Percentiles rank a stretch among this genome's conserved stretches.
These are phyloP conservation scores for Trichonephila inaurata DNA, from an alignment of 1,140 invertebrate species.

Conservation along the genomic window DNA sequence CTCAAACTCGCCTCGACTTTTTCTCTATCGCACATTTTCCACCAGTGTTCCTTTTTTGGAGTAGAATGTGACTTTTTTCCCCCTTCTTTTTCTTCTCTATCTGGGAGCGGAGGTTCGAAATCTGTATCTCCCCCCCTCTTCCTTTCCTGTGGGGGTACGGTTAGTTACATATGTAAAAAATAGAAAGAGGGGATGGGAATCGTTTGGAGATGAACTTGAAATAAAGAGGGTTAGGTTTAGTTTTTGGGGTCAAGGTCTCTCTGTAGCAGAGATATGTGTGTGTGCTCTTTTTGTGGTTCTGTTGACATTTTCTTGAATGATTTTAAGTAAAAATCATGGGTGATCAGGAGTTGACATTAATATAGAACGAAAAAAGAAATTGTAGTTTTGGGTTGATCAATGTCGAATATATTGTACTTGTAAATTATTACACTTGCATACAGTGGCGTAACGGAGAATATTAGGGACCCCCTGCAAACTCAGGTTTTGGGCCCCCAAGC, in stretches of 20 bases:
- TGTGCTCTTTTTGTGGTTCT: constrained; percentile 24
- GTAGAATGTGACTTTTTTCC: background rate
- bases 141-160: constrained; percentile 15
- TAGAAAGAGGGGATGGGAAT: background rate
- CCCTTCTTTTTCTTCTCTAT: background rate
- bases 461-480: too few species aligned
- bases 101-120: background rate
- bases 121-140: background rate
- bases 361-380: too few species aligned
- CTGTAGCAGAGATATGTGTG: background rate
- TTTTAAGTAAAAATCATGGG: background rate
- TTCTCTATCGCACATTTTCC: background rate
- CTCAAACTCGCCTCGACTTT: background rate
- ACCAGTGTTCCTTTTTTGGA: constrained; percentile 8
- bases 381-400: too few species aligned
- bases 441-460: too few species aligned
- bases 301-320: background rate
- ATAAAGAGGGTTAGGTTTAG: constrained; percentile 33
- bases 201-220: constrained; percentile 58
- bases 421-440: too few species aligned
- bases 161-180: background rate
- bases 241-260: constrained; percentile 69
- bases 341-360: too few species aligned
- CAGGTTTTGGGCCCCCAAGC: too few species aligned
- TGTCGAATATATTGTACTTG: too few species aligned